A percentile compares a stretch with the other conserved stretches of the same genome.
phyloP scores from a whole-genome alignment of 1,140 invertebrate genomes.

The Drepana arcuata region DNA sequence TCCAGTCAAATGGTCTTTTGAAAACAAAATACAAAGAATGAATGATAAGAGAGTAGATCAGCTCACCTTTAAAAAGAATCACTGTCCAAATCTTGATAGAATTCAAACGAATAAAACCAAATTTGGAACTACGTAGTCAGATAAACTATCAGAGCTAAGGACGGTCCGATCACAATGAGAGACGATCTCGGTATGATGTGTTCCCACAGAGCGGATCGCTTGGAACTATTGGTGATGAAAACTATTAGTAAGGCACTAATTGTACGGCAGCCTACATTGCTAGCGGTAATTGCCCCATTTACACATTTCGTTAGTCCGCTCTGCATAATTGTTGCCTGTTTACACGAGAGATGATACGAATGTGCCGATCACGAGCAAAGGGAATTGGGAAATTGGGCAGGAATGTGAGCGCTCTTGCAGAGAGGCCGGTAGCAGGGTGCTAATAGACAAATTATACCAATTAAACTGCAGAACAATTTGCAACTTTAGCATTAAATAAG shows the following conservation, averaged over 20 bases:
- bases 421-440: too few relatives aligned
- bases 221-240: conserved; percentile 62
- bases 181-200: conserved; percentile 46
- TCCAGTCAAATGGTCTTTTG: too few relatives aligned
- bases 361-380: conserved; percentile 36
- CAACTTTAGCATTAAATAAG: too few relatives aligned
- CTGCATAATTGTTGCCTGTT: conserved; percentile 65
- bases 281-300: conserved; percentile 67
- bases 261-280: conserved; percentile 62
- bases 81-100: conserved; percentile 8
- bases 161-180: conserved; percentile 43
- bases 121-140: background rate
- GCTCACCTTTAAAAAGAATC: conserved; percentile 15
- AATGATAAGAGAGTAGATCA: too few relatives aligned
- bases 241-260: conserved; percentile 68
- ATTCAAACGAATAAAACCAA: background rate
- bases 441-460: conserved; percentile 17
- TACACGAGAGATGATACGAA: conserved; percentile 46
- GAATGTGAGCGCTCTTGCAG: too few relatives aligned
- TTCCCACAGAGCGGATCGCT: conserved; percentile 26
- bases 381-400: conserved; percentile 38
- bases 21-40: too few relatives aligned
- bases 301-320: conserved; percentile 64
- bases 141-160: conserved; percentile 15
- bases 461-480: too few relatives aligned